Evolutionary conservation across 2,113 vertebrate genomes (phyloP).

Genomic region (Probosciger aterrimus): DNA sequence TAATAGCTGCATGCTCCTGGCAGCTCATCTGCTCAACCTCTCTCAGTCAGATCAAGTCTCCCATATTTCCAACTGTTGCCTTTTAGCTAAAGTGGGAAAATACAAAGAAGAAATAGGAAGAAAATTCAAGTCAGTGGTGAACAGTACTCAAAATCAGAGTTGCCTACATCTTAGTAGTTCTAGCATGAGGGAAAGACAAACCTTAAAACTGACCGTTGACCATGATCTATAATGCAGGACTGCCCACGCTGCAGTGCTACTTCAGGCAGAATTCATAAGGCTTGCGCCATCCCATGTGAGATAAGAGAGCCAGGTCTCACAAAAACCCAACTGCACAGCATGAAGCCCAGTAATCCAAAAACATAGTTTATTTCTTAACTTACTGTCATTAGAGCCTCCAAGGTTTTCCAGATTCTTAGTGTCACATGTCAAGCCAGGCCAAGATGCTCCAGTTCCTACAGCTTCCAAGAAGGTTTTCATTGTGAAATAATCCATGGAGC

Average conservation of each 20-base stretch:
- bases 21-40: background rate
- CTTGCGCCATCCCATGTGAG: background rate
- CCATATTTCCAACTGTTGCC: background rate
- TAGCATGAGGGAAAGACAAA: background rate
- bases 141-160: background rate
- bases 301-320: background rate
- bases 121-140: background rate
- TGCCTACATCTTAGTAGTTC: background rate
- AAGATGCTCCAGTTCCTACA: background rate
- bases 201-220: background rate
- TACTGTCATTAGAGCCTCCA: background rate
- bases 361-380: background rate
- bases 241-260: background rate
- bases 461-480: background rate
- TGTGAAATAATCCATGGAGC: background rate
- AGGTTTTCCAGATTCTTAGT: background rate
- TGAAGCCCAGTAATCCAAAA: background rate
- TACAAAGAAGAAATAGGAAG: background rate
- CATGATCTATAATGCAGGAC: accelerated
- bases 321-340: background rate
- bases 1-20: background rate
- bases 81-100: background rate
- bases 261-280: background rate
- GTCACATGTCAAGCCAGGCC: background rate
- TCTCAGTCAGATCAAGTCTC: background rate